phyloP scores from a whole-genome alignment of 2,113 vertebrate species.

The Muntiacus reevesi region DNA sequence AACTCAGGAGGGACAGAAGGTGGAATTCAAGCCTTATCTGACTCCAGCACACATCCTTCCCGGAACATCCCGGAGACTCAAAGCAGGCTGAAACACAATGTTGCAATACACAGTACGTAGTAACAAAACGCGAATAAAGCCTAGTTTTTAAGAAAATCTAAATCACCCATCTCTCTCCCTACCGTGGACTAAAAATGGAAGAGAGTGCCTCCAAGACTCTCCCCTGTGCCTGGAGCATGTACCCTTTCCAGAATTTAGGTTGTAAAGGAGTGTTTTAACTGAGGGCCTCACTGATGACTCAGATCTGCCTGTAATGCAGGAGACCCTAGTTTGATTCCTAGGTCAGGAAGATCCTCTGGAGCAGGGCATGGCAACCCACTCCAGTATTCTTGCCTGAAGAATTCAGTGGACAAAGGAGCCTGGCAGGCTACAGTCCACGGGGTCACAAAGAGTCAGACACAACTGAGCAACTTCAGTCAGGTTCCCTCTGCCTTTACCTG shows the following conservation, averaged over 20 bases:
- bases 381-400: background rate
- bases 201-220: background rate
- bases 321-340: background rate
- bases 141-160: constrained; percentile 48
- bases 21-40: background rate
- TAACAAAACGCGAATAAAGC: constrained; percentile 49
- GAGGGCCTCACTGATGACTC: background rate
- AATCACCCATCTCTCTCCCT: background rate
- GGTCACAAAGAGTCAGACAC: background rate
- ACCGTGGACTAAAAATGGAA: background rate
- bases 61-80: constrained; percentile 9
- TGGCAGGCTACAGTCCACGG: background rate
- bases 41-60: background rate
- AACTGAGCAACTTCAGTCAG: background rate
- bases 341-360: background rate
- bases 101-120: background rate
- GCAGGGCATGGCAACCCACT: background rate
- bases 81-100: constrained; percentile 17
- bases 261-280: background rate
- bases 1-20: background rate
- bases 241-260: background rate
- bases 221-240: background rate
- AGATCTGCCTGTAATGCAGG: background rate
- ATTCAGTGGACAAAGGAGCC: background rate
- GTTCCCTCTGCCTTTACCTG: background rate